Evolutionary conservation across 2,797 vertebrate genomes (phyloP), one percentile per base, ranked within the genome.

Genomic region (Catostomus latipinnis): DNA sequence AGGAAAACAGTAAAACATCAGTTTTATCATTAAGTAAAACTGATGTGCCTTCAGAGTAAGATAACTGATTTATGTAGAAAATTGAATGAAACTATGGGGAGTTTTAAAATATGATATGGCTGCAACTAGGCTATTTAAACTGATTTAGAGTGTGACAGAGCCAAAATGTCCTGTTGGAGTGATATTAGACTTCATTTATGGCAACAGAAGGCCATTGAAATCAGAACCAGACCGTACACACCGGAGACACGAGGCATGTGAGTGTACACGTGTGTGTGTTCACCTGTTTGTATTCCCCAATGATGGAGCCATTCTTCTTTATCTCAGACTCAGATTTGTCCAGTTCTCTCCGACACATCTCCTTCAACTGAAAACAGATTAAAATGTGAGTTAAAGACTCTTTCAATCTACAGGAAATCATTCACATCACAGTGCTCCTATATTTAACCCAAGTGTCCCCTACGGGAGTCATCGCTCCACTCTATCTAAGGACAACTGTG

Each of bases 271-370:
- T 67, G 60, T 58, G 63, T 60, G 12, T n/a, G 68, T 91, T 82
- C 83, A 98, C 98, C 97, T 99, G 98, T 88, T 99, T 99, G 88
- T 99, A 99, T 91, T 99, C 98, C 56, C 96, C 96, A 43, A 99
- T 99, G 87, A 99, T 99, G 48, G 97, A 99, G 73, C 96, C 96
- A 72, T 99, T 99, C 92, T 99, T 99, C 91, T 95, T 99, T 76
- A 99, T 99, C 91, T 99, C 98, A 0, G 95, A 97, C 90, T 99
- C 98, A 0, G 98, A 96, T 80, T 99, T 99, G 89, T 99, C 97
- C 0, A 99, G 94, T 81, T 99, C 98, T 86, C 98, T 91, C 12
- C 98, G 92, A 88, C 98, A 99, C 98, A 99, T 99, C 92, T 99
- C 98, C 88, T 99, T 99, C 83, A 99, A 90, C 98, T 99, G 93